A percentile compares a stretch with the other conserved stretches of the same genome.
phyloP scores from a whole-genome alignment of 2,113 vertebrate species.

The Litocranius walleri region DNA sequence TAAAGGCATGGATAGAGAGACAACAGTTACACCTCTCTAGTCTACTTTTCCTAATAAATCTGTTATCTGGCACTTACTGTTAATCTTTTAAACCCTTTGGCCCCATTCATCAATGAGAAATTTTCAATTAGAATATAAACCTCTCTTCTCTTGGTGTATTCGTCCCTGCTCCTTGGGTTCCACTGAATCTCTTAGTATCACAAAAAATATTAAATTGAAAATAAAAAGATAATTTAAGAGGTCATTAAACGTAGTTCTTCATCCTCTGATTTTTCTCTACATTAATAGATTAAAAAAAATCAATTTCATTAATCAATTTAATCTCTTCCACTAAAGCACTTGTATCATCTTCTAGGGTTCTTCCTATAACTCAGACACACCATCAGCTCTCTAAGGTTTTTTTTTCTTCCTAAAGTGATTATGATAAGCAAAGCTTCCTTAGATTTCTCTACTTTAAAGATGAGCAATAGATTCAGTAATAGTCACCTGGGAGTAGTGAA shows the following conservation, averaged over 20 bases:
- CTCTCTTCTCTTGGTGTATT: not conserved
- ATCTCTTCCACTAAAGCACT: not conserved
- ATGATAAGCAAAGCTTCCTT: not conserved
- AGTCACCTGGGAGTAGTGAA: not conserved
- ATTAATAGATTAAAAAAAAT: constrained; percentile 40
- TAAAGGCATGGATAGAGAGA: not conserved
- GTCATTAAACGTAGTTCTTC: constrained; percentile 25
- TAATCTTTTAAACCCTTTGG: not conserved
- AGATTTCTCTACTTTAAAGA: not conserved
- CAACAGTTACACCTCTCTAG: not conserved
- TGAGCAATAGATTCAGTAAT: not conserved
- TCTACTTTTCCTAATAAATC: not conserved
- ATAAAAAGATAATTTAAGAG: constrained; percentile 13
- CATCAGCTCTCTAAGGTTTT: not conserved
- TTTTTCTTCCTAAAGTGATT: constrained; percentile 1
- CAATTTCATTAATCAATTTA: constrained; percentile 18
- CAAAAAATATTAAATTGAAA: not conserved
- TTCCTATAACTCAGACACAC: not conserved
- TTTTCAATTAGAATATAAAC: not conserved
- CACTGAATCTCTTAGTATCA: not conserved
- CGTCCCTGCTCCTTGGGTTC: not conserved
- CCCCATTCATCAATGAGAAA: not conserved
- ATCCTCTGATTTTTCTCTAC: not conserved
- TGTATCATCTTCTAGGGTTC: not conserved
- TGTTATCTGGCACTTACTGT: not conserved